Evolutionary conservation across 2,113 vertebrate genomes (phyloP).

Genomic region (Xenus cinereus): DNA sequence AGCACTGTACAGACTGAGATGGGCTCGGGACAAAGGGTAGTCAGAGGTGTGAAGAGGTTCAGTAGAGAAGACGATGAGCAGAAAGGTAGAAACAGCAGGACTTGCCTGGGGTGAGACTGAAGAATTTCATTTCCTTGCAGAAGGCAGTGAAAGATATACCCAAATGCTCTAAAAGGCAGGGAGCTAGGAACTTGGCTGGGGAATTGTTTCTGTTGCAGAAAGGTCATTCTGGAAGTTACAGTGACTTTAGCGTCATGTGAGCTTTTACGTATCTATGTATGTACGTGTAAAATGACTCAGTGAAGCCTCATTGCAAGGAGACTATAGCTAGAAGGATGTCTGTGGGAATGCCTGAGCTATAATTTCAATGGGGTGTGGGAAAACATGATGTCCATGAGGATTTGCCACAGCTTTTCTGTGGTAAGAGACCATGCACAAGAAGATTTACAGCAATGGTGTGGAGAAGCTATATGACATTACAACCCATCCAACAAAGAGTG

Average conservation of each 20-base stretch:
- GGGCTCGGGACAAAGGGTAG: not conserved
- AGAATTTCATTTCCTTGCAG: not conserved
- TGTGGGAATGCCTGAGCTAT: not conserved
- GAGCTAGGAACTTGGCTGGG: not conserved
- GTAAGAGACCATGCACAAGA: not conserved
- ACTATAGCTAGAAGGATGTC: not conserved
- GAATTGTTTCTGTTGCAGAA: not conserved
- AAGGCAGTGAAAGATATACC: not conserved
- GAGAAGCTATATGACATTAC: not conserved
- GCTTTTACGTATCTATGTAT: not conserved
- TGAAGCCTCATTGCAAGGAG: not conserved
- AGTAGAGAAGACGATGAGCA: not conserved
- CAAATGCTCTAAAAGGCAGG: not conserved
- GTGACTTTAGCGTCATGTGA: conserved; percentile 17
- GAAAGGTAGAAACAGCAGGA: not conserved
- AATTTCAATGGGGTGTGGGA: not conserved
- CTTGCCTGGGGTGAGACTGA: not conserved
- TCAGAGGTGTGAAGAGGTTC: not conserved
- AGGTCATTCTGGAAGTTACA: not conserved
- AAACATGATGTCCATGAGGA: not conserved
- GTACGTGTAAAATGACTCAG: not conserved
- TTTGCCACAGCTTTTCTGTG: not conserved
- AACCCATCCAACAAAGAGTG: not conserved
- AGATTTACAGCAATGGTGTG: not conserved
- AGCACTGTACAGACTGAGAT: not conserved